These are phyloP conservation scores for Oreochromis grahami DNA, from an alignment of 2,797 vertebrate genomes.

Conservation along the genomic window DNA sequence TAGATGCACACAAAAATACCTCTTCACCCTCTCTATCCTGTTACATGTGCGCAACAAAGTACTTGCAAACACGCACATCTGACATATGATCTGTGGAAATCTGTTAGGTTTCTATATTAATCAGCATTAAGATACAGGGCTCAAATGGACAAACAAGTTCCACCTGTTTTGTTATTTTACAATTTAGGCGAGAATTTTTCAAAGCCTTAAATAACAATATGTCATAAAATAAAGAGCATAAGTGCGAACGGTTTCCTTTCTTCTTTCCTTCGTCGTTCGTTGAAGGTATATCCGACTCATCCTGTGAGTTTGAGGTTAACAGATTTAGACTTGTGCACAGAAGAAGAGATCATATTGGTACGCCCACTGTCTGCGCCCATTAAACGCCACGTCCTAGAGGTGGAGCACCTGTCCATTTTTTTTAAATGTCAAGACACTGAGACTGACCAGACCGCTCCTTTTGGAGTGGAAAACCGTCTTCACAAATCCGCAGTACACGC, in stretches of 20 bases:
- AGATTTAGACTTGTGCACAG: conserved; percentile 11
- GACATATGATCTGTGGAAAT: not conserved
- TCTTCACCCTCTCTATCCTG: conserved; percentile 17
- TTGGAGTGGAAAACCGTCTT: not conserved
- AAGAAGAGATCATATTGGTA: conserved; percentile 17
- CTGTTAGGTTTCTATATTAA: not conserved
- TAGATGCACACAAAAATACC: conserved; percentile 17
- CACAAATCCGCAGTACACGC: conserved; percentile 5
- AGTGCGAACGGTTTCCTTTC: not conserved
- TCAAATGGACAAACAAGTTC: not conserved
- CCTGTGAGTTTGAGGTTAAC: conserved; percentile 15
- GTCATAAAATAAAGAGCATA: not conserved
- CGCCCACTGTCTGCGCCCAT: conserved; percentile 29
- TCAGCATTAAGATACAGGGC: not conserved
- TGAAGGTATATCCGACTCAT: not conserved
- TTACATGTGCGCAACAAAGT: not conserved
- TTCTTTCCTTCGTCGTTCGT: not conserved
- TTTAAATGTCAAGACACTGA: conserved; percentile 44
- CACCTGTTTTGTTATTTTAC: not conserved
- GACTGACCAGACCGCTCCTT: conserved; percentile 10
- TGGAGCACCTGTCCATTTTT: conserved; percentile 46
- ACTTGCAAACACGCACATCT: not conserved
- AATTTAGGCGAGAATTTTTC: not conserved
- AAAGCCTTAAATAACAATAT: not conserved
- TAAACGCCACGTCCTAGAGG: conserved; percentile 42